Evolutionary conservation across 2,888 invertebrate genomes (phyloP), one percentile per base, ranked within the genome.

Genomic region (Macrophya annulata): DNA sequence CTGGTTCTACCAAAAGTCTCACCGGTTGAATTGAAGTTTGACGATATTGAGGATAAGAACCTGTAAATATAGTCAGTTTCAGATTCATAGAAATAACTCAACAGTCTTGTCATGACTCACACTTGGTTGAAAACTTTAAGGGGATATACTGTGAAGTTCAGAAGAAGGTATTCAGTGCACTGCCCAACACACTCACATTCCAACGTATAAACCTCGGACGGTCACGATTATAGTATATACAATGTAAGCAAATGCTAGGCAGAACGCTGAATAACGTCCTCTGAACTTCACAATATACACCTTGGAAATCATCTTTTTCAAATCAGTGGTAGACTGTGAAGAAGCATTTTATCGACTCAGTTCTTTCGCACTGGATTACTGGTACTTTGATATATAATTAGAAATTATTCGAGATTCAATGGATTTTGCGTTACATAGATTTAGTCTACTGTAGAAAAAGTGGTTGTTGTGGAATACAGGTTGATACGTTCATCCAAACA

Each of bases 21-120:
- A 93, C 92, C n/a, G 93, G 93, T 83, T 92, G 92, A 37, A 91
- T 91, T 1, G 91, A 87, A 4, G 91, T 87, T 86, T 91, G 93
- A 37, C 93, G 91, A 87, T 92, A 93, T 85, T 92, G 93, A 40
- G 92, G 89, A 87, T 92, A 93, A 8, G 91, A 88, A 74, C 91
- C 92, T 93, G 83, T 10, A 21, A 68, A 71, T 37, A 37, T 31
- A 0, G 45, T 21, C 1, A 55, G 25, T 40, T 76, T 51, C 12
- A 76, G 79, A 79, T 76, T 72, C 17, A 25, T 43, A 37, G 1
- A 25, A 74, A n/a, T 1, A 74, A 45, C 45, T 15, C 45, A 45
- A 74, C 15, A 3, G 6, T 21, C 12, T 25, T 0, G 5, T 45
- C 21, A 21, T 74, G 25, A 55, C 55, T 55, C 8, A n/a, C n/a